Percentiles rank a stretch among this genome's conserved stretches.
phyloP scores from a whole-genome alignment of 2,888 invertebrate genomes.

The Ceratothoa steindachneri region DNA sequence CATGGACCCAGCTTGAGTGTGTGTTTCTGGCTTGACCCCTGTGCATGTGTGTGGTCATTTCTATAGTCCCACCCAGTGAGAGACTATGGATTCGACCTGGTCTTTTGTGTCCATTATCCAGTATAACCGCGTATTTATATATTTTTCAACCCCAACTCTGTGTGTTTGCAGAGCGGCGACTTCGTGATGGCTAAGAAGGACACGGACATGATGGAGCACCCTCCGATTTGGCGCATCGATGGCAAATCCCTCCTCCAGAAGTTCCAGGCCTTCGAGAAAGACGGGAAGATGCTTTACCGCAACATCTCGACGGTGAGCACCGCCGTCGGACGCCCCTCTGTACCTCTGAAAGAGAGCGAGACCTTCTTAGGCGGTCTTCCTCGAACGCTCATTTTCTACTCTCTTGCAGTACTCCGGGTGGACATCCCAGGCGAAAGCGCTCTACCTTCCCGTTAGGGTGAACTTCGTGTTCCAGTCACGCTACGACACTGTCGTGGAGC shows the following conservation, averaged over 20 bases:
- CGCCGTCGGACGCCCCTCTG: background rate
- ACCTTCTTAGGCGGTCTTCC: too few relatives aligned
- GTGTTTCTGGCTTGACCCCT: too few relatives aligned
- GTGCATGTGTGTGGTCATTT: too few relatives aligned
- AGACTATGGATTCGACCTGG: too few relatives aligned
- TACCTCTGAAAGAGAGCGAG: too few relatives aligned
- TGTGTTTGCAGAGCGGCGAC: conserved; percentile 74
- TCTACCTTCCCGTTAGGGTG: conserved; percentile 74
- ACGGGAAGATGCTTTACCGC: conserved; percentile 74
- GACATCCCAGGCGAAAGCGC: conserved; percentile 74
- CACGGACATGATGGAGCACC: conserved; percentile 71
- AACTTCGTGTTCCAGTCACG: conserved; percentile 70
- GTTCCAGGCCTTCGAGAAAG: conserved; percentile 66
- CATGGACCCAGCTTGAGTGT: too few relatives aligned
- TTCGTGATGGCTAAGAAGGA: conserved; percentile 83
- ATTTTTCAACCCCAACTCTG: too few relatives aligned
- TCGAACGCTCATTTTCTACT: conserved; percentile 33
- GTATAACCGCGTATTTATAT: too few relatives aligned
- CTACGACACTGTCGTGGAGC: conserved; percentile 73
- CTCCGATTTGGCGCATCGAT: conserved; percentile 86
- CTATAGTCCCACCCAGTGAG: too few relatives aligned
- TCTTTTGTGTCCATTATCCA: too few relatives aligned
- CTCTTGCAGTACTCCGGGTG: conserved; percentile 72
- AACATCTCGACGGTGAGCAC: conserved; percentile 77
- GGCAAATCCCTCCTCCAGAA: conserved; percentile 67